Evolutionary conservation across 2,888 invertebrate species (phyloP), one percentile per base, ranked within the genome.

Genomic region (Brachyptera putata): DNA sequence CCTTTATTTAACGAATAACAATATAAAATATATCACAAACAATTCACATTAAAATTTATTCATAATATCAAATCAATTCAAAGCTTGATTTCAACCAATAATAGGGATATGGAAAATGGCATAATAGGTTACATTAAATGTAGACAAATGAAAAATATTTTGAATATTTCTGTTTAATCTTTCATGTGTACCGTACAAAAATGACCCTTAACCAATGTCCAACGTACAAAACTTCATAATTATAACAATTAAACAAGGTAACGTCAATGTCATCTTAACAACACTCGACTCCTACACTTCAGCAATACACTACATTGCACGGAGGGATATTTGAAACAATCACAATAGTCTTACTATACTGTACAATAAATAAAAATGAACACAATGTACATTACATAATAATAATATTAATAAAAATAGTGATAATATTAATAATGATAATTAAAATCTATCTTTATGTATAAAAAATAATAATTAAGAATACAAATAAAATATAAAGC

Each of bases 171-270:
- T 53, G 18, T 34, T 46, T 46, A 36, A 21, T 53, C 36, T 53
- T 22, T 53, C 30, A 53, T 53, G 34, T 22, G 53, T 53, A 34
- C 53, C 43, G 34, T 53, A 53, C 53, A 53, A 53, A 36, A 46
- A 34, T 16, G 34, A 34, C 53, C 53, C 36, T 53, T 36, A 53
- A 53, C 53, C 53, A 53, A 53, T 36, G 53, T 53, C 53, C 53
- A 53, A 53, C 53, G 21, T n/a, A n/a, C n/a, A n/a, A n/a, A n/a
- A n/a, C 46, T n/a, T 46, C 9, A 24, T 21, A 46, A 46, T n/a
- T 46, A 36, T 14, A 53, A 16, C 3, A 36, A 53, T 36, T 36
- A 36, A 53, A 16, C 26, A 30, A 34, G 50, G 50, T 50, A 50
- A 50, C 26, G 34, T 36, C 13, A 14, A 3, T 24, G 1, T 46